Base-by-base conservation (phyloP, 2,888 invertebrate species). In the Pristionchus fissidentatus region DNA sequence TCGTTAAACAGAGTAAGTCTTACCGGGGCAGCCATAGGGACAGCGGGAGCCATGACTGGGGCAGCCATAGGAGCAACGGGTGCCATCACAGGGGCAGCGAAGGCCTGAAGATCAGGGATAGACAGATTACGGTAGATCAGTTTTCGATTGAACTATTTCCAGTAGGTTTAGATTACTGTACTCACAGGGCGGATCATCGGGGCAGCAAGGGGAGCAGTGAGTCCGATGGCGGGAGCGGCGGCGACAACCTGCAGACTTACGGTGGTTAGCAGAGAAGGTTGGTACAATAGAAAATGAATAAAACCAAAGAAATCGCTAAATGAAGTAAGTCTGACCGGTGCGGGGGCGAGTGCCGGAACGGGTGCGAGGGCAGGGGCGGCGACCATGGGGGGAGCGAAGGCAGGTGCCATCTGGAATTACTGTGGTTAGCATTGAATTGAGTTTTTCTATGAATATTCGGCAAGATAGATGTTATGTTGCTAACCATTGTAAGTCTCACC, bases 11-110 rank as follows among this genome's bases (percentile, higher is more conserved):
- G 35, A 52, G 78, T 78, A 78, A 78, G 78, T 62, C 41, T 35
- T n/a, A 41, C 41, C 80, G 43, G 80, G 80, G 82, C 57, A 49
- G 80, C 43, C 29, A 80, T 41, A 8, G 82, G 82, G 0, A 52
- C 70, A 22, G n/a, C n/a, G n/a, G 43, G 77, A 13, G 70, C 70
- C n/a, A 70, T 35, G 35, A 46, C 52, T n/a, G 82, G 82, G 38
- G 82, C 66, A 70, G 70, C 49, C 2, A 49, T 19, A 5, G 57
- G 57, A 3, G 60, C 57, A 80, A 41, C 60, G 52, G 41, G n/a
- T n/a, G 62, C 62, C 15, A 57, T 41, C n/a, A 43, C 41, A 41
- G 75, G 75, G 32, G 75, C 41, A 57, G 78, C 78, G 78, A 75
- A 75, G 26, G 75, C 75, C 75, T 75, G 26, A 13, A 75, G 75